Base-by-base conservation (phyloP, 2,888 invertebrate species). In the Trisateles emortualis region DNA sequence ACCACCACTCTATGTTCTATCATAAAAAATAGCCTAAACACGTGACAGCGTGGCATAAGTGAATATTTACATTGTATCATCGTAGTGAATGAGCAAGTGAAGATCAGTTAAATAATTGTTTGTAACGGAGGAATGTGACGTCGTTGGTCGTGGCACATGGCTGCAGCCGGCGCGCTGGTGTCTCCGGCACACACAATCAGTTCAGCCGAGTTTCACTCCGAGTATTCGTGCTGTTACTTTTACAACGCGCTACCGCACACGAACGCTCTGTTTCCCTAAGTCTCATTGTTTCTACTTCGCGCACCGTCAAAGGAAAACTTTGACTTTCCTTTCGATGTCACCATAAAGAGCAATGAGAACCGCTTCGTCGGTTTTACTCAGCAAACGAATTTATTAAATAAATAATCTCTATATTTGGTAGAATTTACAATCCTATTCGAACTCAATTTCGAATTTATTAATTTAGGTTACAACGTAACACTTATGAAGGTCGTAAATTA, bases 151-250 rank as follows among this genome's bases (percentile, higher is more conserved):
- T 26, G 6, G 33, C 76, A 74, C 36, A 16, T 36, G 17, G 19
- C 22, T 8, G 10, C 36, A 10, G 36, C 1, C 17, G 19, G 5
- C 9, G 14, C 33, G 10, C 29, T 62, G 60, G 64, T 68, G 74
- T 66, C 72, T 74, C 70, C 68, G 59, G 50, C 66, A 74, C 64
- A 71, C 78, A 86, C 87, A 89, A 89, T 89, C 91, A 88, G 87
- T 87, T 86, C 88, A 82, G 86, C 75, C 84, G 89, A 90, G 90
- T 92, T 92, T 92, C 92, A 90, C 92, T 84, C 83, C 75, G 90
- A 90, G 90, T 91, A 92, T 92, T 90, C 86, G 87, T 82, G 90
- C 82, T 90, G 91, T 90, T 90, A 90, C 90, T 91, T 92, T 91
- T 92, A 87, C 88, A 89, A 91, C 91, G 91, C 90, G 87, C 92